Conservation (phyloP, 2,113 vertebrate genomes). For the Eulacestoma nigropectus region DNA sequence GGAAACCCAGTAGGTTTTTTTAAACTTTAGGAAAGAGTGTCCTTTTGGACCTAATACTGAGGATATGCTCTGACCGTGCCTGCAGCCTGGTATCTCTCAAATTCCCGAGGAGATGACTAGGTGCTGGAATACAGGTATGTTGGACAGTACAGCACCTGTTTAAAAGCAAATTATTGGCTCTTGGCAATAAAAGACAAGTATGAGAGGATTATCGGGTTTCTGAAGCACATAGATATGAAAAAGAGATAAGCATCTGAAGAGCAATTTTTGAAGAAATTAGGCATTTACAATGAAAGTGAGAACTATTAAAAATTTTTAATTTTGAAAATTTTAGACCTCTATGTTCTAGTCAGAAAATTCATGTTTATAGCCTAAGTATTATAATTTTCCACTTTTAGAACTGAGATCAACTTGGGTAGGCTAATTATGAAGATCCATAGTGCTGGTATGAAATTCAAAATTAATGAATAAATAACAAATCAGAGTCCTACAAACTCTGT, state of each 20-base stretch:
- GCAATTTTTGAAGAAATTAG: not conserved
- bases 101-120: not conserved
- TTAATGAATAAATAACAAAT: not conserved
- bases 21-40: not conserved
- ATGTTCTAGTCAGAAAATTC: not conserved
- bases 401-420: accelerated
- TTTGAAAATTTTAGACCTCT: not conserved
- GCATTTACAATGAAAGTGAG: not conserved
- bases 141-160: not conserved
- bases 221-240: not conserved
- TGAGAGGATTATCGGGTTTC: not conserved
- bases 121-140: not conserved
- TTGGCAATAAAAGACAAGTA: not conserved
- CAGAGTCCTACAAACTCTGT: not conserved
- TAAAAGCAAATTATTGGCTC: not conserved
- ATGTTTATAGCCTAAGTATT: not conserved
- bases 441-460: not conserved
- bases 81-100: not conserved
- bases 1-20: not conserved
- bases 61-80: not conserved
- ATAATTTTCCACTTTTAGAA: not conserved
- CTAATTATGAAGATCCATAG: not conserved
- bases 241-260: not conserved
- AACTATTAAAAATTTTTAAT: not conserved
- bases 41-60: not conserved